These are phyloP conservation scores for Elaphurus davidianus DNA, from an alignment of 2,113 vertebrate genomes.

Conservation along the genomic window DNA sequence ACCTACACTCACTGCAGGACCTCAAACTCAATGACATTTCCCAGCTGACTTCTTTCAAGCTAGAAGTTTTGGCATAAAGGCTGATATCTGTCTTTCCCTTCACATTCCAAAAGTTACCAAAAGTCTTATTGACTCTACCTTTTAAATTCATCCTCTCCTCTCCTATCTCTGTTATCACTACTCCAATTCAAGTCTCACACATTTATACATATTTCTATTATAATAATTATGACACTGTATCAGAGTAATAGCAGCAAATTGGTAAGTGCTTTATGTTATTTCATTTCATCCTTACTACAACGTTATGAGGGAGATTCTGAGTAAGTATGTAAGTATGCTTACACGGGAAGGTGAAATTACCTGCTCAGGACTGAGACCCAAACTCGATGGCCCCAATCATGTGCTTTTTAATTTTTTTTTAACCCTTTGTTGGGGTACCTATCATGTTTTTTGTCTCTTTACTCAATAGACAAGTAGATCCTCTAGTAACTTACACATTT, in stretches of 20 bases:
- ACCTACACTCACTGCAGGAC: not conserved
- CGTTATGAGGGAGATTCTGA: not conserved
- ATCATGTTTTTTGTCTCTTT: not conserved
- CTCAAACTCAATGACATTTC: not conserved
- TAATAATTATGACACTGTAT: not conserved
- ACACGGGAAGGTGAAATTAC: not conserved
- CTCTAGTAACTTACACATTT: not conserved
- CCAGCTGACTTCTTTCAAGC: not conserved
- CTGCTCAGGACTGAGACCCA: not conserved
- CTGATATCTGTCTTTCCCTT: not conserved
- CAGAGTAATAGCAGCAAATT: not conserved
- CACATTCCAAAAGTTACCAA: not conserved
- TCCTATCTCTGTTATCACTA: not conserved
- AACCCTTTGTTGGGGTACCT: not conserved
- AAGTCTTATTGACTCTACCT: not conserved
- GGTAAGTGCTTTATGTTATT: not conserved
- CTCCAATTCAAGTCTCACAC: not conserved
- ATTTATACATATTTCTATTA: not conserved
- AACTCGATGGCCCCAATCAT: rapidly evolving
- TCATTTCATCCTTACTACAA: not conserved
- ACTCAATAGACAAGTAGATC: not conserved
- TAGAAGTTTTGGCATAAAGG: not conserved
- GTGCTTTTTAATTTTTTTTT: not conserved
- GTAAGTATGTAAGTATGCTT: not conserved
- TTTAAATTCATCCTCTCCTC: not conserved